Base-by-base conservation (phyloP, 2,113 vertebrate species). In the Stegostoma tigrinum region DNA sequence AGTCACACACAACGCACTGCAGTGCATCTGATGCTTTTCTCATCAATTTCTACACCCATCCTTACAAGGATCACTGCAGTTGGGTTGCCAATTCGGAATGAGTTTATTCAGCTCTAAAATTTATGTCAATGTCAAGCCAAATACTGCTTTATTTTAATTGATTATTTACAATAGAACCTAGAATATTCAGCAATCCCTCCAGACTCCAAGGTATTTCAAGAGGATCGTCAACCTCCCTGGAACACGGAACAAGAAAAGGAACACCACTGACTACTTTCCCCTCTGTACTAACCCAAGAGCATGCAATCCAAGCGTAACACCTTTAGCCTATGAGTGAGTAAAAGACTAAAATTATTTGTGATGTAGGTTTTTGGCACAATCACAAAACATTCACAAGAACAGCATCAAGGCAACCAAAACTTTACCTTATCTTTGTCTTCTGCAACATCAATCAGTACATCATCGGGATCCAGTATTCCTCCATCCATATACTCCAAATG, bases 371-470 rank as follows among this genome's bases (percentile, higher is more conserved):
- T 52, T 45, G 30, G 52, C 42, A 34, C 6, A 38, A 94, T 23
- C 68, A 94, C 68, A 12, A 42, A 42, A 94, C 19, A 6, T 17
- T 67, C 6, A n/a, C 61, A 94, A 67, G 17, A 94, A 67, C 19
- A 21, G 34, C 21, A n/a, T 12, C 61, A 66, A 42, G 21, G 17
- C 12, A 95, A 95, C 95, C 70, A 94, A 90, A 96, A 83, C 95
- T 24, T 96, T 98, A 99, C 99, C 98, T 99, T 99, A 97, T 99
- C 99, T 97, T 98, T 99, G 97, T 99, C 99, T 97, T 99, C 99
- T 27, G 99, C 98, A 95, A 99, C 98, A 98, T 99, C 99, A 94
- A 98, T 98, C 96, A 99, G 97, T 52, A 98, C 96, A 95, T 99
- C 99, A 97, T 99, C 99, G n/a, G 98, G 99, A 97, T 99, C 99